phyloP scores from a whole-genome alignment of 2,113 vertebrate species.

The Limanda limanda region DNA sequence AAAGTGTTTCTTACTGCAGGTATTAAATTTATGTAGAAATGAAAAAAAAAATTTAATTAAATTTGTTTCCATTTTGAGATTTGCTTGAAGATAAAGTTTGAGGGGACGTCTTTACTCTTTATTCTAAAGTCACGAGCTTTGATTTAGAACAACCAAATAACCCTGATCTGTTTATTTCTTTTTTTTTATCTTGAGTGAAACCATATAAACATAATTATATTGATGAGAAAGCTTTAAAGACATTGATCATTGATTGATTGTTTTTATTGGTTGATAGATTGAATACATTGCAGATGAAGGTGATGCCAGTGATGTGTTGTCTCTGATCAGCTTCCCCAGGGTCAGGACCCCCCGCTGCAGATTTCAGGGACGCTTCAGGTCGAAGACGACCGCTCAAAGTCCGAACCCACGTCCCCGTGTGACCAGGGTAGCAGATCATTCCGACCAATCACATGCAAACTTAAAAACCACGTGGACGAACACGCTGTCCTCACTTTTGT shows the following conservation, averaged over 20 bases:
- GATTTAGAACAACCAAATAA: neutral
- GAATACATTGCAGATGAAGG: neutral
- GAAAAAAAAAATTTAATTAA: too few species aligned
- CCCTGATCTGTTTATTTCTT: neutral
- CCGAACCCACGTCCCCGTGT: slow-evolving; percentile 95
- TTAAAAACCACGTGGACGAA: too few species aligned
- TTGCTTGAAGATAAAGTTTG: too few species aligned
- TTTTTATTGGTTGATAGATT: neutral
- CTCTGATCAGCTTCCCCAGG: slow-evolving; percentile 87
- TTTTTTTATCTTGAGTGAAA: neutral
- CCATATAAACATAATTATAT: neutral
- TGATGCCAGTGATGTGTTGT: slow-evolving; percentile 10
- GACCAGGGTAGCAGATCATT: slow-evolving; percentile 86
- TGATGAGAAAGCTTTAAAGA: neutral
- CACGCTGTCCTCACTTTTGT: neutral
- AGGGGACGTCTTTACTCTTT: neutral
- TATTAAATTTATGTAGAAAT: neutral
- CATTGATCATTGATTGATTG: too few species aligned
- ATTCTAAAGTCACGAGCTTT: neutral
- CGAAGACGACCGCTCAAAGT: slow-evolving; percentile 92
- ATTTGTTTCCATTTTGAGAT: too few species aligned
- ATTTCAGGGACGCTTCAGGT: slow-evolving; percentile 83
- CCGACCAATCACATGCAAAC: neutral
- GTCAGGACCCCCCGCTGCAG: slow-evolving; percentile 86
- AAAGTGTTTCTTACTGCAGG: too few species aligned